These are phyloP conservation scores for Tiliqua scincoides DNA, from an alignment of 2,113 vertebrate species.

Conservation along the genomic window DNA sequence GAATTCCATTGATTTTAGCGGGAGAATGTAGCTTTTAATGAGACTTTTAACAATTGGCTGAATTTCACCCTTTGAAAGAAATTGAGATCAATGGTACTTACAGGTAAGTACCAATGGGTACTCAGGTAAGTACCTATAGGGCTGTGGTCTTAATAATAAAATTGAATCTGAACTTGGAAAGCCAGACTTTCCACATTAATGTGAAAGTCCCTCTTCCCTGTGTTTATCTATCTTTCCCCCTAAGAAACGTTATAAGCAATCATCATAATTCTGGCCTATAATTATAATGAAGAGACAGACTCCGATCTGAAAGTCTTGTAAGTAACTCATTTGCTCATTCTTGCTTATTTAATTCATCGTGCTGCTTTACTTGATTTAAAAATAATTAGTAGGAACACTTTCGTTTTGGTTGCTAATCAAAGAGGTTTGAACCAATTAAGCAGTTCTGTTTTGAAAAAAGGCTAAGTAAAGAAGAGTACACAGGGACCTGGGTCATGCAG, in stretches of 20 bases:
- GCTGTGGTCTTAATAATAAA: not conserved
- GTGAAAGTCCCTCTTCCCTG: not conserved
- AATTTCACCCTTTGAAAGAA: no score
- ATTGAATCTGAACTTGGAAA: not conserved
- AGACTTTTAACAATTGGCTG: no score
- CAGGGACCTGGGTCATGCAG: not conserved
- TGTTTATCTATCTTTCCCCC: not conserved
- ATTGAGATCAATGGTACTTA: not conserved
- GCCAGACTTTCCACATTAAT: not conserved
- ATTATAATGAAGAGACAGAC: not conserved
- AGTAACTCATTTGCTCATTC: not conserved
- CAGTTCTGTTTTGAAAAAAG: conserved; percentile 28
- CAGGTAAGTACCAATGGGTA: no score
- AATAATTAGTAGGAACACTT: rapidly evolving
- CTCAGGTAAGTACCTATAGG: no score
- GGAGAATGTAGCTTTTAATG: no score
- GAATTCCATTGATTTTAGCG: no score
- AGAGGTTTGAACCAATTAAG: not conserved
- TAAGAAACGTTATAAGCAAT: not conserved
- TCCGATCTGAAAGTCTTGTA: not conserved
- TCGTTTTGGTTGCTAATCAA: not conserved
- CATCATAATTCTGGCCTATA: not conserved
- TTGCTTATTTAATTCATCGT: not conserved
- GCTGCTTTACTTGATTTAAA: not conserved
- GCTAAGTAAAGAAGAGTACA: not conserved